Evolutionary conservation across 1,140 invertebrate species (phyloP), one percentile per base, ranked within the genome.

Genomic region (Samia ricini): DNA sequence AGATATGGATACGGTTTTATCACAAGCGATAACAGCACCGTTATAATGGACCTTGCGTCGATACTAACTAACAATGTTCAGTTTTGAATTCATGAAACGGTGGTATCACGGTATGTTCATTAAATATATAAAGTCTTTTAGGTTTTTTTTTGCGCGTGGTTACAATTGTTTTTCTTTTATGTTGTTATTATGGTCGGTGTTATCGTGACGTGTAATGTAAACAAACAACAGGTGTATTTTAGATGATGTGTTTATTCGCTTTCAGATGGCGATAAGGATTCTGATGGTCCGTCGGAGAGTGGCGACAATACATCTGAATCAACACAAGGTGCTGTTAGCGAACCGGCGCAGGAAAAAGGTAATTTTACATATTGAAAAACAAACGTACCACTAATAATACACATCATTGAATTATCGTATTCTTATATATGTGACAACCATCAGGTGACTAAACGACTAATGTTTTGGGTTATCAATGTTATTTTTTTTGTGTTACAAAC

Each of bases 231-330:
- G 63, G 36, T 72, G 64, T 69, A 63, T 56, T 36, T 22, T 36
- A 36, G 33, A 63, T 48, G 23, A 29, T 64, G 56, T 56, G 36
- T 12, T 56, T 63, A 52, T 69, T 48, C n/a, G 49, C 60, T 81
- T 83, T n/a, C 83, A 91, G 90, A 91, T 89, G 88, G 84, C 57
- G 87, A 86, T 61, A 91, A 91, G 76, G 90, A 91, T 54, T 89
- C 89, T 1, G 89, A 91, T 69, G 87, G 88, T 7, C 86, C 86
- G 63, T 91, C 90, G 19, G 89, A 91, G 76, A 89, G 89, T 71
- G 90, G 89, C n/a, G 90, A 91, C 70, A 89, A 83, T 61, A 88
- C 87, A 12, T 91, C 89, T 24, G 90, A 91, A 63, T 87, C 88
- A 12, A 90, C 83, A 21, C 84, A 87, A 69, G 85, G 78, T 20